Conservation (phyloP, 2,888 invertebrate genomes). For the Caenorhabditis sp. region DNA sequence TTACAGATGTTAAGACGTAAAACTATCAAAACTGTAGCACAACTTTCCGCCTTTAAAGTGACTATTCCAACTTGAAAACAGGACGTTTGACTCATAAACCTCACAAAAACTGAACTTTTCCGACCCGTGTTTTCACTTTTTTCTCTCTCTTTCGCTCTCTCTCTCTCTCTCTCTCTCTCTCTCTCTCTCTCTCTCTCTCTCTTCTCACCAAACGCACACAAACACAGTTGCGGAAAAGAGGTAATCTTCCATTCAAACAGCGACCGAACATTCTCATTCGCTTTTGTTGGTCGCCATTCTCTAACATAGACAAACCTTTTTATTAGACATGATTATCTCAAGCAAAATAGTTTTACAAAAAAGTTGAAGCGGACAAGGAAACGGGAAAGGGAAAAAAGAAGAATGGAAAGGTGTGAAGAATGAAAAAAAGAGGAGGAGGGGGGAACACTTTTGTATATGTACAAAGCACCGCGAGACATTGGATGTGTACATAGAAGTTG, state of each 20-base stretch:
- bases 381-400: background rate
- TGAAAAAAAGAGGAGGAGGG: background rate
- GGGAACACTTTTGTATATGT: conserved; percentile 22
- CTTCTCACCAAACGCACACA: background rate
- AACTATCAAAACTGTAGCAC: too few species aligned
- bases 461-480: conserved; percentile 48
- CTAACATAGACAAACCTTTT: too few species aligned
- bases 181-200: background rate
- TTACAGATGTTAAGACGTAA: too few species aligned
- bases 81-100: too few species aligned
- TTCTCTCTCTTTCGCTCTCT: background rate
- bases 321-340: background rate
- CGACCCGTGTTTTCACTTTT: background rate
- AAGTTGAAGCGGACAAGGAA: background rate
- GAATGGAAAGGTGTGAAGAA: background rate
- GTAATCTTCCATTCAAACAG: background rate
- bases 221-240: background rate
- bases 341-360: background rate
- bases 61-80: too few species aligned
- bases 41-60: too few species aligned
- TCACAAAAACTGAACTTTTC: background rate
- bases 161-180: background rate
- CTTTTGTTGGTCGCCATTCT: background rate
- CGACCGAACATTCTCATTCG: background rate
- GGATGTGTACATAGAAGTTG: conserved; percentile 40